Evolutionary conservation across 2,888 invertebrate species (phyloP), one percentile per base, ranked within the genome.

Genomic region (Eurois occulta): DNA sequence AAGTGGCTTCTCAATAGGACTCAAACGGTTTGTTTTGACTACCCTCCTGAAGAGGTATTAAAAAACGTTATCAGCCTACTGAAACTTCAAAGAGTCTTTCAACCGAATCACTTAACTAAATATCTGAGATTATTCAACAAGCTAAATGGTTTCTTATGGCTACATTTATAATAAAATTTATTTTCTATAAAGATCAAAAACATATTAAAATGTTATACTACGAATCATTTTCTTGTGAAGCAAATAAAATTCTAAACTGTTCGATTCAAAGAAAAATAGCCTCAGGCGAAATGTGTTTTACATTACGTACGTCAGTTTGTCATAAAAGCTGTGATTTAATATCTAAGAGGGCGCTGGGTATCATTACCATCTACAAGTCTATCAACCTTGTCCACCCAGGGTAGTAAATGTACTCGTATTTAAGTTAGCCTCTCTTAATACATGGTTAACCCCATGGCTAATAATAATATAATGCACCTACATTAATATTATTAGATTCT

Each of bases 11-110:
- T 91, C 90, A 93, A 94, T 94, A 90, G 91, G 92, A 88, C 91
- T 92, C 94, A 94, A 96, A 96, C 92, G 96, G 96, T 96, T 96
- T 96, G 96, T 96, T 96, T 94, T 95, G 96, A 95, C 95, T 96
- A 92, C 94, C 91, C 91, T 88, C 89, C 87, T 94, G 91, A 90
- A 94, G 94, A 92, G 92, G 90, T 90, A 92, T 90, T 92, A 94
- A 94, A 94, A 93, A 84, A 84, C 77, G 87, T 94, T 95, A 95
- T 96, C 95, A 90, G 89, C 80, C 81, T 80, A 88, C 90, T 91
- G 87, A 90, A 91, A 92, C 93, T 92, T 95, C 94, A 95, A 95
- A 95, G 93, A 81, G 84, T 68, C 82, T 86, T 86, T 86, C 86
- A 85, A 83, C 87, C 85, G 66, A 81, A 81, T 82, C 87, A 89